A percentile compares a stretch with the other conserved stretches of the same genome.
These are phyloP conservation scores for Thecophora atra DNA, from an alignment of 2,888 invertebrate species.

Conservation along the genomic window DNA sequence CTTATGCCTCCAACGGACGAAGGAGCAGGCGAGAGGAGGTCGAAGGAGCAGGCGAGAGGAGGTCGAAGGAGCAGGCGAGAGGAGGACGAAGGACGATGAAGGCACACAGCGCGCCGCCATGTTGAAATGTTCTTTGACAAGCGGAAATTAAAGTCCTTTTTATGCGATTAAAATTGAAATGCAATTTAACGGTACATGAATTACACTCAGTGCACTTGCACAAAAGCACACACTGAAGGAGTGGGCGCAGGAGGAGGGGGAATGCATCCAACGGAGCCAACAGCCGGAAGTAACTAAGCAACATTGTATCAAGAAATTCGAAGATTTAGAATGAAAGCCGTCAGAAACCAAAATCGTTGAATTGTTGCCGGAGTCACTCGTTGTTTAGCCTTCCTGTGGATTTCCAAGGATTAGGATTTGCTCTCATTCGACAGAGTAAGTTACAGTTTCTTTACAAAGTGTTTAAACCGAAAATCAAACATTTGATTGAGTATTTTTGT, in stretches of 20 bases:
- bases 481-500: too few relatives aligned
- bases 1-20: neutral
- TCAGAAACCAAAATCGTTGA: neutral
- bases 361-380: neutral
- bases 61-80: neutral
- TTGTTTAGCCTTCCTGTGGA: neutral
- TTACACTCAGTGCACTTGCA: slow-evolving; percentile 39
- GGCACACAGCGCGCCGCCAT: slow-evolving; percentile 12
- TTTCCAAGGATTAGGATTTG: neutral
- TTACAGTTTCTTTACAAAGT: too few relatives aligned
- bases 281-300: neutral
- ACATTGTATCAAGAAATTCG: neutral
- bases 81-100: neutral
- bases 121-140: slow-evolving; percentile 47
- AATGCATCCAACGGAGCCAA: neutral
- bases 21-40: neutral
- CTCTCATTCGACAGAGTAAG: too few relatives aligned
- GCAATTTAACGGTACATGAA: slow-evolving; percentile 51
- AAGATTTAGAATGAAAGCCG: slow-evolving; percentile 1
- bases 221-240: neutral
- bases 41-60: neutral
- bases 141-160: slow-evolving; percentile 53
- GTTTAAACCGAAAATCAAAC: too few relatives aligned
- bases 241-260: neutral
- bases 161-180: slow-evolving; percentile 53